Conservation (phyloP, 2,888 invertebrate species). For the Laspeyria flexula region DNA sequence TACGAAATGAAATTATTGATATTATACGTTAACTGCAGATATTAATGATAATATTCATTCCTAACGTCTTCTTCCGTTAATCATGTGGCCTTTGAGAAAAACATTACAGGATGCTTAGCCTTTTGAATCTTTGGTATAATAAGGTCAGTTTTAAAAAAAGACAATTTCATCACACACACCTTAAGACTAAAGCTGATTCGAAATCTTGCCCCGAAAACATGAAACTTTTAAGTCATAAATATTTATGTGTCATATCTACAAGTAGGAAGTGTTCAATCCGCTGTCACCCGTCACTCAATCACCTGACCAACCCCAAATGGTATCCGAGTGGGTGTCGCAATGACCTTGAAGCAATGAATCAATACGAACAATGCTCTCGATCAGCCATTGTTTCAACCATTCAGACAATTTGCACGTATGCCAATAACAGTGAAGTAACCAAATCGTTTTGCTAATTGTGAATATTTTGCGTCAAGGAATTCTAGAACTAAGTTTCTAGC, state of each 20-base stretch:
- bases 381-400: conserved; percentile 63
- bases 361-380: conserved; percentile 64
- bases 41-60: too few species aligned
- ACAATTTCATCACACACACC: too few species aligned
- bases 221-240: neutral
- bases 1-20: too few species aligned
- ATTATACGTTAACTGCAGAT: too few species aligned
- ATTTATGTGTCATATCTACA: neutral
- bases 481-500: neutral
- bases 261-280: conserved; percentile 26
- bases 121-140: too few species aligned
- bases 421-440: conserved; percentile 2
- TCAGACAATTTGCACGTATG: conserved; percentile 36
- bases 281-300: conserved; percentile 39
- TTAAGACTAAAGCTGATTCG: too few species aligned
- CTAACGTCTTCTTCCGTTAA: too few species aligned
- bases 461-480: conserved; percentile 1
- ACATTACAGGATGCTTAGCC: too few species aligned
- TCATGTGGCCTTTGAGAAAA: too few species aligned
- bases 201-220: neutral
- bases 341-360: conserved; percentile 64
- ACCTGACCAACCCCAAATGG: conserved; percentile 33
- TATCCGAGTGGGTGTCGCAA: conserved; percentile 54
- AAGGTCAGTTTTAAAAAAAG: too few species aligned
- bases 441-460: conserved; percentile 1